phyloP scores from a whole-genome alignment of 2,113 vertebrate genomes.

The Clupea harengus region DNA sequence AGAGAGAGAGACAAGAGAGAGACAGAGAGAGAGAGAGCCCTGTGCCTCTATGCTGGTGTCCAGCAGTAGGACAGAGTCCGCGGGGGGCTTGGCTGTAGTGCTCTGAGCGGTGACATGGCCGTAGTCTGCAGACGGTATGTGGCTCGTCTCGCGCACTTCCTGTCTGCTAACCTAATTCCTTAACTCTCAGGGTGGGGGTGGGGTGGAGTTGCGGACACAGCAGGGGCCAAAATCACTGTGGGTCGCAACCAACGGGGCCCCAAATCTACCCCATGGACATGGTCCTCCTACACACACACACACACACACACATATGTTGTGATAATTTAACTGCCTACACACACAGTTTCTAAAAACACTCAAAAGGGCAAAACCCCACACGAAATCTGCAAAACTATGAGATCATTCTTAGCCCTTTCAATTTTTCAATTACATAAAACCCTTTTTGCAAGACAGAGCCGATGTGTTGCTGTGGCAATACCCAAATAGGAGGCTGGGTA shows the following conservation, averaged over 20 bases:
- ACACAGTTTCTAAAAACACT: no score
- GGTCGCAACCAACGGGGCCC: not conserved
- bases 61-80: not conserved
- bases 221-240: not conserved
- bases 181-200: slow-evolving; percentile 14
- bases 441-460: no score
- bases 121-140: slow-evolving; percentile 20
- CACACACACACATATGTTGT: not conserved
- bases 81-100: not conserved
- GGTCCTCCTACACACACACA: not conserved
- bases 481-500: no score
- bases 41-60: not conserved
- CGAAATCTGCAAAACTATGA: no score
- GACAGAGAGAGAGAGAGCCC: not conserved
- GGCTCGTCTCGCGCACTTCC: slow-evolving; percentile 36
- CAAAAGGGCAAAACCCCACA: no score
- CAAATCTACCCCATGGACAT: not conserved
- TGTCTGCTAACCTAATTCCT: slow-evolving; percentile 44
- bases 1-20: not conserved
- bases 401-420: no score
- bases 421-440: no score
- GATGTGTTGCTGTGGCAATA: no score
- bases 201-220: not conserved
- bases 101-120: not conserved
- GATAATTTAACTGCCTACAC: no score